Conservation (phyloP, 2,113 vertebrate species). For the Promerops cafer region DNA sequence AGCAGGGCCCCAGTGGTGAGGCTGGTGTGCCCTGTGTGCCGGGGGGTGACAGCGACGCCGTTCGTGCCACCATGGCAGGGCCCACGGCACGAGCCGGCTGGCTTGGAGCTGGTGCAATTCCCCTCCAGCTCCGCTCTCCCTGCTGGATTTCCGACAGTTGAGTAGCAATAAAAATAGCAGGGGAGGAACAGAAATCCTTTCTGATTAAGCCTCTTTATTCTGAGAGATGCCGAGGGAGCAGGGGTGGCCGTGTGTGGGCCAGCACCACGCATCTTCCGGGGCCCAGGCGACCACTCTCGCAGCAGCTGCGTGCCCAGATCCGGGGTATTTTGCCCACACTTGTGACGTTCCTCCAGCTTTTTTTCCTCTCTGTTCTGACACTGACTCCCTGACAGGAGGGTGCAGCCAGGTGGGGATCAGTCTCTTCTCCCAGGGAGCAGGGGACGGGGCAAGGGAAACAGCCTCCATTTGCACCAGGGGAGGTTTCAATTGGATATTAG, state of each 20-base stretch:
- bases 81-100: fast-evolving
- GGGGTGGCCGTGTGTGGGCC: neutral
- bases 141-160: neutral
- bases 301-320: neutral
- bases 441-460: neutral
- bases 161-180: neutral
- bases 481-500: neutral
- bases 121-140: neutral
- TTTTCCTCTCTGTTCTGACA: fast-evolving
- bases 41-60: neutral
- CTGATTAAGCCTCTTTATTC: neutral
- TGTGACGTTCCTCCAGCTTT: fast-evolving
- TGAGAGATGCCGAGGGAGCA: neutral
- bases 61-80: fast-evolving
- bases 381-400: neutral
- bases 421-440: neutral
- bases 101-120: neutral
- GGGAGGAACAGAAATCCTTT: neutral
- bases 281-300: fast-evolving
- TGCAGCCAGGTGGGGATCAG: neutral
- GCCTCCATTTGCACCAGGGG: neutral
- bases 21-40: fast-evolving
- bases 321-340: fast-evolving
- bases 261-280: neutral
- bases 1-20: neutral